Percentiles rank a stretch among this genome's conserved stretches.
Conservation (phyloP, 2,888 invertebrate genomes). For the Pycnomerus fuliginosus region DNA sequence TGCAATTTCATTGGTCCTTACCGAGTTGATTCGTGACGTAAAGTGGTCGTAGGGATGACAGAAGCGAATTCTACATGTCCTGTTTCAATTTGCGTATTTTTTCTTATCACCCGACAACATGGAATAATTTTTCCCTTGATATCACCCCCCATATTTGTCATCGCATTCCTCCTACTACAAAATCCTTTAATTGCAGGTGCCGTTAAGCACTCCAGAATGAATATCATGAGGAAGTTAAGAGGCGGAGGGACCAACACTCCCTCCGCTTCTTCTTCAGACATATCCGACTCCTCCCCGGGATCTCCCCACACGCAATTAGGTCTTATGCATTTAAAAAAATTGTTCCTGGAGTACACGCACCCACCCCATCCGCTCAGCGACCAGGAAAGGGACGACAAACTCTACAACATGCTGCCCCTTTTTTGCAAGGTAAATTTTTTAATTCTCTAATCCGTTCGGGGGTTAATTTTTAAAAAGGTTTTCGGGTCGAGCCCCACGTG, state of each 20-base stretch:
- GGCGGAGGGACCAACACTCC: conserved; percentile 58
- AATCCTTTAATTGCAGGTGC: conserved; percentile 24
- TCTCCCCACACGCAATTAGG: conserved; percentile 86
- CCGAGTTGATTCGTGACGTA: too few relatives aligned
- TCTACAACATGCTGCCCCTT: conserved; percentile 96
- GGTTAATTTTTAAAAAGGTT: conserved; percentile 65
- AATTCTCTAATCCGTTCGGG: too few relatives aligned
- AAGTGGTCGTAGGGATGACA: too few relatives aligned
- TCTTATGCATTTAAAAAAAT: conserved; percentile 92
- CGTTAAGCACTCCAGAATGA: conserved; percentile 60
- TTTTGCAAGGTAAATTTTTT: conserved; percentile 83
- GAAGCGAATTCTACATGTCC: too few relatives aligned
- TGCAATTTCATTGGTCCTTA: too few relatives aligned
- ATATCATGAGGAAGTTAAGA: conserved; percentile 90
- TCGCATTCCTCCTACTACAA: too few relatives aligned
- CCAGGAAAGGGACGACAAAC: conserved; percentile 84
- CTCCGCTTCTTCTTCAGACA: conserved; percentile 56
- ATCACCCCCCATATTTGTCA: too few relatives aligned
- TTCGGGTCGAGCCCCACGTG: conserved; percentile 91
- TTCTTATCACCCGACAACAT: too few relatives aligned
- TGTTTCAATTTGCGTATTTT: too few relatives aligned
- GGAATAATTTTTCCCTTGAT: too few relatives aligned
- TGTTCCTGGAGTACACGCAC: conserved; percentile 93
- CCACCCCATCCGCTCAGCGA: conserved; percentile 79
- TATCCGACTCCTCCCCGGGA: conserved; percentile 60